A percentile compares a stretch with the other conserved stretches of the same genome.
These are phyloP conservation scores for Loxodonta africana DNA, from an alignment of 2,113 vertebrate genomes.

Conservation along the genomic window DNA sequence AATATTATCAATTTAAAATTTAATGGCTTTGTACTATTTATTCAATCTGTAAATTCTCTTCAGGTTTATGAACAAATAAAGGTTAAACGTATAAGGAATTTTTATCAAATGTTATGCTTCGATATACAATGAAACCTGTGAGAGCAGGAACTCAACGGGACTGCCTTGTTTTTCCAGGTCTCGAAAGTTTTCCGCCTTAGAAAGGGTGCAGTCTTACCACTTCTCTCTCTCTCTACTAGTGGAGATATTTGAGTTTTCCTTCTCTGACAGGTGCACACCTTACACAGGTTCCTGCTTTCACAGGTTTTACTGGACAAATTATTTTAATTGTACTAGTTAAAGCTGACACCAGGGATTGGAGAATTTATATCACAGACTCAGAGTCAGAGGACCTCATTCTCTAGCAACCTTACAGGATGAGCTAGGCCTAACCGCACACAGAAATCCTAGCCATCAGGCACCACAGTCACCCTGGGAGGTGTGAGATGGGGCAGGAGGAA, in stretches of 20 bases:
- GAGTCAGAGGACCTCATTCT: neutral
- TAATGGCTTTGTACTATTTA: conserved; percentile 9
- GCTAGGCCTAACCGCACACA: neutral
- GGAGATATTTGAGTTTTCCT: neutral
- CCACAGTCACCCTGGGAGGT: neutral
- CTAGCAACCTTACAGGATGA: neutral
- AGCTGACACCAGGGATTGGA: neutral
- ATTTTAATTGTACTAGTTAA: neutral
- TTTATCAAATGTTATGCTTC: neutral
- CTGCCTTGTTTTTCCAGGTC: too few species aligned
- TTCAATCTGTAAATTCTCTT: neutral
- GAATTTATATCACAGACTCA: neutral
- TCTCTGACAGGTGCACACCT: neutral
- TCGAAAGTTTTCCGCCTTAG: too few species aligned
- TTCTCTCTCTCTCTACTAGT: neutral
- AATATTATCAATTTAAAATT: conserved; percentile 29
- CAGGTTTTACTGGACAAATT: neutral
- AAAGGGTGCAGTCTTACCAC: neutral
- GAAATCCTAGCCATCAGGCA: neutral
- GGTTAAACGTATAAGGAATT: neutral
- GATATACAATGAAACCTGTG: neutral
- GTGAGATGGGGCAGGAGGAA: neutral
- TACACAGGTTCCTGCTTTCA: neutral
- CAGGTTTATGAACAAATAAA: neutral
- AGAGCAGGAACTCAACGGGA: too few species aligned